phyloP scores from a whole-genome alignment of 2,113 vertebrate species.

The Bubo scandiacus region DNA sequence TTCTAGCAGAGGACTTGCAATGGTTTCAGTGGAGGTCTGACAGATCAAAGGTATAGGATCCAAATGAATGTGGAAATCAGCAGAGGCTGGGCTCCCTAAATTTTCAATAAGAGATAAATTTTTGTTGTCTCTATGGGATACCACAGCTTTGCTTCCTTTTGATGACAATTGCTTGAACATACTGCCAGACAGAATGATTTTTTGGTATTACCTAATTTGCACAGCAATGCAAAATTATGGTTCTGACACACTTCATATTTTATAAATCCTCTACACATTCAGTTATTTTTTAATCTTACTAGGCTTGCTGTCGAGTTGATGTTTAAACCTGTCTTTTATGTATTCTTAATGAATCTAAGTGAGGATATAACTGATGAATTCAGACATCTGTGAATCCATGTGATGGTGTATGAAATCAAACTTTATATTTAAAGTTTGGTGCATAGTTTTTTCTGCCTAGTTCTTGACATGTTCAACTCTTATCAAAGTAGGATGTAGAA shows the following conservation, averaged over 20 bases:
- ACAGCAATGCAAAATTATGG: not conserved
- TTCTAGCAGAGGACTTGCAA: not conserved
- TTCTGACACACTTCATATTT: slow-evolving; percentile 34
- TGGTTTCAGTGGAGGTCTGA: not conserved
- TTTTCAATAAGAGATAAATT: not conserved
- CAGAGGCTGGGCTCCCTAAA: not conserved
- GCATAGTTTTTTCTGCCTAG: not conserved
- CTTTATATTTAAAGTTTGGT: not conserved
- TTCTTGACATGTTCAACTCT: slow-evolving; percentile 14
- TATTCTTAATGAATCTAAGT: slow-evolving; percentile 37
- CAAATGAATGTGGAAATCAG: not conserved
- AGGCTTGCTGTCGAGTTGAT: slow-evolving; percentile 18
- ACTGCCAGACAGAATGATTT: slow-evolving; percentile 4
- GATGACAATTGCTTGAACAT: not conserved
- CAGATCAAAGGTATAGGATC: not conserved
- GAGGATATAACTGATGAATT: slow-evolving; percentile 35
- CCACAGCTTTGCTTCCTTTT: slow-evolving; percentile 17
- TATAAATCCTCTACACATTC: not conserved
- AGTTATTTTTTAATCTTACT: slow-evolving; percentile 1
- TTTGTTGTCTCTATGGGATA: not conserved
- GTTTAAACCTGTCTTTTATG: slow-evolving; percentile 52
- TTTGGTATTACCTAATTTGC: slow-evolving; percentile 17
- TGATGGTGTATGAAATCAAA: slow-evolving; percentile 17
- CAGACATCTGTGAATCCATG: slow-evolving; percentile 1
- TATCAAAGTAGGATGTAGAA: not conserved